Base-by-base conservation (phyloP, 2,888 invertebrate genomes). In the Eubasilissa splendida region DNA sequence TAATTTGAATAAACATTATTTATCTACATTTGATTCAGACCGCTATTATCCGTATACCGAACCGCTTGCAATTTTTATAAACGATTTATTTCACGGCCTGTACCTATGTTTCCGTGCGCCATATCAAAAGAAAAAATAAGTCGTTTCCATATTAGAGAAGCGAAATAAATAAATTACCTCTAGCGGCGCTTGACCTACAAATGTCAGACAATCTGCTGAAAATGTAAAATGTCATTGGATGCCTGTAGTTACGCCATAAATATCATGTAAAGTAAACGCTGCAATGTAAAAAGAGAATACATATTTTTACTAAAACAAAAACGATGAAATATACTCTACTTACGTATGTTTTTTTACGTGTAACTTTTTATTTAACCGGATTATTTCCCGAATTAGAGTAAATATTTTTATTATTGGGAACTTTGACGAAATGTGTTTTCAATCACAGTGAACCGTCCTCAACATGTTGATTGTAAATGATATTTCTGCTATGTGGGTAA, bases 111-210 rank as follows among this genome's bases (percentile, higher is more conserved):
- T 42, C 7, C 31, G 11, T 3, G 4, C 11, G 10, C 11, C 31
- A 33, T 31, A 42, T n/a, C 14, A 68, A 52, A 68, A 50, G 0
- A 53, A 52, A 14, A 68, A 50, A 52, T 68, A n/a, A 11, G 5
- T 68, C 14, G 12, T n/a, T 68, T 12, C 53, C 33, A 31, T 54
- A 71, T 56, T 53, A 31, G 11, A 42, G 42, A 71, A 71, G 54
- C 11, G 31, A 71, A 71, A 71, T 71, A 71, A 68, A 68, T 68
- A 68, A n/a, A 10, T 12, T 42, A 42, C 5, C 5, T n/a, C 71
- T 78, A 74, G 33, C 68, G 11, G 56, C 33, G 50, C 58, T 58
- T 80, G 76, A 80, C 80, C 80, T 76, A 80, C 76, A 76, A 80
- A 76, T 76, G 80, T 75, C 79, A 79, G 31, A 58, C 75, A 63